Conservation (phyloP, 2,888 invertebrate species). For the Conus canariensis region DNA sequence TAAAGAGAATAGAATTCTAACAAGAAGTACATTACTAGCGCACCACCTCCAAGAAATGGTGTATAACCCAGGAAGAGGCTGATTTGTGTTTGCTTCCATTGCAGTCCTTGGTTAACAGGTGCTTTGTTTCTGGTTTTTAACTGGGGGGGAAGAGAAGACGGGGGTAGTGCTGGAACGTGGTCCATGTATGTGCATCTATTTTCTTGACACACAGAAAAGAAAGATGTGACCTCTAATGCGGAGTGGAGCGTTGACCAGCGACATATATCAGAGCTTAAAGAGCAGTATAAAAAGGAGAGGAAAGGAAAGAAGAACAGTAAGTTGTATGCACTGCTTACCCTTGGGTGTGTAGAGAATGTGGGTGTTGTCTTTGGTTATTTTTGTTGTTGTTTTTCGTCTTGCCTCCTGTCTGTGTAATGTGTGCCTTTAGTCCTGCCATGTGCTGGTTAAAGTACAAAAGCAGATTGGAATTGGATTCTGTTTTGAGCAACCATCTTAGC, state of each 20-base stretch:
- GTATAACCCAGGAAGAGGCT: not conserved
- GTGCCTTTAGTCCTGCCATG: not conserved
- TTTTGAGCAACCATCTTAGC: not conserved
- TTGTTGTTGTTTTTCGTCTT: not conserved
- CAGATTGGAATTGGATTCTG: not conserved
- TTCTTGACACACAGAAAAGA: slow-evolving; percentile 69
- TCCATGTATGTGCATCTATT: slow-evolving; percentile 18
- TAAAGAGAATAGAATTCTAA: not conserved
- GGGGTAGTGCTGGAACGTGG: not conserved
- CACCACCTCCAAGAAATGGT: not conserved
- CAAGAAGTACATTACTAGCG: too few relatives aligned
- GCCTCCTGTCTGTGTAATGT: not conserved
- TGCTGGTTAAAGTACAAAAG: not conserved
- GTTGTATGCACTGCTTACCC: slow-evolving; percentile 55
- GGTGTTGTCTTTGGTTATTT: not conserved
- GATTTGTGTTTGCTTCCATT: not conserved
- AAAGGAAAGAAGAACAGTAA: slow-evolving; percentile 76
- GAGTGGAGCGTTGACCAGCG: slow-evolving; percentile 79
- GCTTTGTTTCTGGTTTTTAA: not conserved
- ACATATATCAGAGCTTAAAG: slow-evolving; percentile 79
- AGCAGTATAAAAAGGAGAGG: slow-evolving; percentile 79
- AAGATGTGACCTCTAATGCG: slow-evolving; percentile 69
- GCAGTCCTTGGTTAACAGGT: not conserved
- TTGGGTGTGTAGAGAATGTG: not conserved
- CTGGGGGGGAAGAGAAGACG: not conserved